Conservation (phyloP, 1,140 invertebrate species). For the Agrypnia vestita region DNA sequence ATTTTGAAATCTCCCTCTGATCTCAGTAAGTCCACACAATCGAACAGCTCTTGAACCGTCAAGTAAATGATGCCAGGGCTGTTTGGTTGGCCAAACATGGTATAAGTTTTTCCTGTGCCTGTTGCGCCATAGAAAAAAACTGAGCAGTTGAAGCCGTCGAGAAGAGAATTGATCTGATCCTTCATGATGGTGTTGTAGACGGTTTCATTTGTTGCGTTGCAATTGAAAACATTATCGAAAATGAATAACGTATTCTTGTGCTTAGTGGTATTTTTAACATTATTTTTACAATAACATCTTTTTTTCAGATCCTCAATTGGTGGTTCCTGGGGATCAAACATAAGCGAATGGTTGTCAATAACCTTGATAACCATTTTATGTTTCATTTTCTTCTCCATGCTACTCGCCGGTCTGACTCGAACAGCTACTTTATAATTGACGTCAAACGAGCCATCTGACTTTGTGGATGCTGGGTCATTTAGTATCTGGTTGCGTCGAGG, state of each 20-base stretch:
- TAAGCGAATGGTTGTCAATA: neutral
- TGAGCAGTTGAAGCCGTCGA: slow-evolving; percentile 93
- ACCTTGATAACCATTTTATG: neutral
- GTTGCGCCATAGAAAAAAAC: slow-evolving; percentile 95
- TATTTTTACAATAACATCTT: neutral
- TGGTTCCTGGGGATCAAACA: slow-evolving; percentile 10
- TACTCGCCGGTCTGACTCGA: slow-evolving; percentile 7
- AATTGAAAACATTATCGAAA: slow-evolving; percentile 89
- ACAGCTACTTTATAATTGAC: slow-evolving; percentile 15
- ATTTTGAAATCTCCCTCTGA: slow-evolving; percentile 82
- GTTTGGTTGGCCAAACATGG: slow-evolving; percentile 92
- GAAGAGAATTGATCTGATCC: slow-evolving; percentile 80
- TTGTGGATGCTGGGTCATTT: neutral
- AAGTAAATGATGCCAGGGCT: slow-evolving; percentile 93
- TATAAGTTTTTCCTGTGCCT: slow-evolving; percentile 97
- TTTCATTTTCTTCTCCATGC: slow-evolving; percentile 1
- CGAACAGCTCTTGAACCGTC: slow-evolving; percentile 92
- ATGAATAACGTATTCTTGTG: slow-evolving; percentile 89
- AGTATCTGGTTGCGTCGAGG: neutral
- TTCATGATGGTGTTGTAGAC: slow-evolving; percentile 86
- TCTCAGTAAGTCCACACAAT: slow-evolving; percentile 82
- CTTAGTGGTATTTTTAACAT: neutral
- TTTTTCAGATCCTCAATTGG: neutral
- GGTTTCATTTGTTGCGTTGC: slow-evolving; percentile 77
- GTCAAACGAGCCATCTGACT: neutral